Evolutionary conservation across 2,888 invertebrate genomes (phyloP).

Genomic region (Griposia aprilina): DNA sequence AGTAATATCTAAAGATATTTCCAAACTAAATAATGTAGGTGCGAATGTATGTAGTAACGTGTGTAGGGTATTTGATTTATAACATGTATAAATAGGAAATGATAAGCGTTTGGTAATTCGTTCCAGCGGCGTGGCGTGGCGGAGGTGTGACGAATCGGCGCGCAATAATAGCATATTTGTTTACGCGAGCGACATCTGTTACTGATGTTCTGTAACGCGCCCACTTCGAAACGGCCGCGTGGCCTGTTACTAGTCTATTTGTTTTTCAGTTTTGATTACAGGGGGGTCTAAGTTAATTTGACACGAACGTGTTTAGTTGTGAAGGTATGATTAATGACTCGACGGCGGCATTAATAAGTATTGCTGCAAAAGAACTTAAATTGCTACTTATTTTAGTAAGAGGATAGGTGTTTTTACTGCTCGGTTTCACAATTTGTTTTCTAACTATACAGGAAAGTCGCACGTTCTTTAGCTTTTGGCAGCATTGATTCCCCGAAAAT

Average conservation of each 20-base stretch:
- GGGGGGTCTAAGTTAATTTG: constrained; percentile 14
- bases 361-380: background rate
- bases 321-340: constrained; percentile 18
- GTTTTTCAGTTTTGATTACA: constrained; percentile 37
- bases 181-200: constrained; percentile 69
- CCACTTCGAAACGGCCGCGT: constrained; percentile 40
- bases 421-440: background rate
- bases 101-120: constrained; percentile 60
- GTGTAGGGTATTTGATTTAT: constrained; percentile 58
- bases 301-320: constrained; percentile 6
- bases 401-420: background rate
- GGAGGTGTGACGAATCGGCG: constrained; percentile 64
- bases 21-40: constrained; percentile 42
- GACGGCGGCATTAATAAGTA: background rate
- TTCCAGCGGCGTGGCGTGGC: constrained; percentile 40
- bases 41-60: constrained; percentile 24
- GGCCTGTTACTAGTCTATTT: constrained; percentile 35
- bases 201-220: constrained; percentile 55
- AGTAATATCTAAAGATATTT: constrained; percentile 32
- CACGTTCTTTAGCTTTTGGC: constrained; percentile 9
- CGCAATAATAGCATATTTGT: constrained; percentile 69
- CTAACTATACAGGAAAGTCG: constrained; percentile 15
- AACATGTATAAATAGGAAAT: constrained; percentile 56
- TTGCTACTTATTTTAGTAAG: background rate
- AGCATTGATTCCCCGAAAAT: constrained; percentile 51